A percentile compares a stretch with the other conserved stretches of the same genome.
phyloP scores from a whole-genome alignment of 1,140 invertebrate species.

The Drosophila kurseongensis region DNA sequence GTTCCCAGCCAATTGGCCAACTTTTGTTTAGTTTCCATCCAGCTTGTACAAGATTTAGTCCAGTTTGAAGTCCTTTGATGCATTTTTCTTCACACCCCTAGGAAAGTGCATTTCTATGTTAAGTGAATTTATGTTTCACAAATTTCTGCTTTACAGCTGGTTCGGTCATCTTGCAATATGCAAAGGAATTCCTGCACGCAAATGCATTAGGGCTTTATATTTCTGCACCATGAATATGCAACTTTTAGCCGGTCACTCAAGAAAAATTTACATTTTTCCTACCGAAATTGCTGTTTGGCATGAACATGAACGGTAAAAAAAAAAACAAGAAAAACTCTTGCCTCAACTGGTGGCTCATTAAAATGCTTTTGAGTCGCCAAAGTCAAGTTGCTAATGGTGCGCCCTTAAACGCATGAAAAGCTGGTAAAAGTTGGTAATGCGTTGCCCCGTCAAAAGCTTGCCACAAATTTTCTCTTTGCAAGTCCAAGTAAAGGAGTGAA shows the following conservation, averaged over 20 bases:
- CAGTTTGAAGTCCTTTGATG: conserved; percentile 20
- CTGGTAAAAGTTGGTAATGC: conserved; percentile 51
- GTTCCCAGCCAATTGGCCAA: conserved; percentile 25
- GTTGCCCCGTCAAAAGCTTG: conserved; percentile 52
- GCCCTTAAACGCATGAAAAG: conserved; percentile 44
- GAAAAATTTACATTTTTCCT: conserved; percentile 60
- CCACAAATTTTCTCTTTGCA: conserved; percentile 43
- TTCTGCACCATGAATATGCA: conserved; percentile 68
- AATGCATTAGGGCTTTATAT: conserved; percentile 58
- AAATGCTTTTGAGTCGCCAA: conserved; percentile 62
- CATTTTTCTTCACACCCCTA: background rate
- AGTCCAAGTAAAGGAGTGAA: conserved; percentile 24
- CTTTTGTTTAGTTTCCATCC: conserved; percentile 57
- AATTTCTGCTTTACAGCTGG: conserved; percentile 20
- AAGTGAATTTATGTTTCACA: conserved; percentile 34
- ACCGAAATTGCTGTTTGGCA: conserved; percentile 52
- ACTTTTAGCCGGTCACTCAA: conserved; percentile 40
- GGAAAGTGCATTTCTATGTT: conserved; percentile 64
- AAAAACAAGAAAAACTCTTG: conserved; percentile 4
- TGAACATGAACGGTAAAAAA: conserved; percentile 15
- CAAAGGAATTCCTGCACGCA: conserved; percentile 56
- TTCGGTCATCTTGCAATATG: conserved; percentile 44
- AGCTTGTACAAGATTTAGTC: conserved; percentile 26
- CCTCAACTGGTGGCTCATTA: conserved; percentile 61
- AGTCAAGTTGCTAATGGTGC: conserved; percentile 63